Evolutionary conservation across 1,140 invertebrate species (phyloP).

Genomic region (Spodoptera frugiperda): DNA sequence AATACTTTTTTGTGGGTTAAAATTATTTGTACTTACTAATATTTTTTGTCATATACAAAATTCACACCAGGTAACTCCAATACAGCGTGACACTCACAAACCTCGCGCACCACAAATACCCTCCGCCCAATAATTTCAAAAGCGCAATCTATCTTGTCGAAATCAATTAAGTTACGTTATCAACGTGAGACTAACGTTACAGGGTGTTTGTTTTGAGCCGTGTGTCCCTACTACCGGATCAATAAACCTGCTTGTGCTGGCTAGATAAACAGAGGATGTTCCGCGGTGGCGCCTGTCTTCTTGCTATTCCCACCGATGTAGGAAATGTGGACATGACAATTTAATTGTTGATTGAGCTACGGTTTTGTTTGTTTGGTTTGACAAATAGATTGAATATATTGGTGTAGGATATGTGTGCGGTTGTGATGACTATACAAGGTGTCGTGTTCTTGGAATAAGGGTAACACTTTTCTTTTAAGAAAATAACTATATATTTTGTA

Average conservation of each 20-base stretch:
- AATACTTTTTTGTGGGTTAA: neutral
- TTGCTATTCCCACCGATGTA: neutral
- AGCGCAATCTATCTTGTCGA: constrained; percentile 25
- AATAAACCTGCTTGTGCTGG: constrained; percentile 49
- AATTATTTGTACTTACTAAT: too few species aligned
- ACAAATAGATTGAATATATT: neutral
- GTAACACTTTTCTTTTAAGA: too few species aligned
- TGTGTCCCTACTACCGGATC: constrained; percentile 48
- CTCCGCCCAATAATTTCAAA: constrained; percentile 1
- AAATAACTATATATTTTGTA: too few species aligned
- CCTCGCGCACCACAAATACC: neutral
- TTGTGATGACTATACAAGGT: too few species aligned
- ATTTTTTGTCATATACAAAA: too few species aligned
- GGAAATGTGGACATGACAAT: constrained; percentile 15
- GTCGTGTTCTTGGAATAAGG: too few species aligned
- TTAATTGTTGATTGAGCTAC: neutral
- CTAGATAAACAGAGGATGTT: constrained; percentile 52
- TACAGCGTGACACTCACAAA: neutral
- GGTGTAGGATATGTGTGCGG: too few species aligned
- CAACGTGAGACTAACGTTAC: neutral
- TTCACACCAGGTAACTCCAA: too few species aligned
- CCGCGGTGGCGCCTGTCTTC: constrained; percentile 45
- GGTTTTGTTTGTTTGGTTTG: neutral
- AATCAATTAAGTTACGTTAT: constrained; percentile 4
- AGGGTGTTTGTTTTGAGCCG: constrained; percentile 1